Evolutionary conservation across 1,140 invertebrate species (phyloP), one percentile per base, ranked within the genome.

Genomic region (Neelides sp.): DNA sequence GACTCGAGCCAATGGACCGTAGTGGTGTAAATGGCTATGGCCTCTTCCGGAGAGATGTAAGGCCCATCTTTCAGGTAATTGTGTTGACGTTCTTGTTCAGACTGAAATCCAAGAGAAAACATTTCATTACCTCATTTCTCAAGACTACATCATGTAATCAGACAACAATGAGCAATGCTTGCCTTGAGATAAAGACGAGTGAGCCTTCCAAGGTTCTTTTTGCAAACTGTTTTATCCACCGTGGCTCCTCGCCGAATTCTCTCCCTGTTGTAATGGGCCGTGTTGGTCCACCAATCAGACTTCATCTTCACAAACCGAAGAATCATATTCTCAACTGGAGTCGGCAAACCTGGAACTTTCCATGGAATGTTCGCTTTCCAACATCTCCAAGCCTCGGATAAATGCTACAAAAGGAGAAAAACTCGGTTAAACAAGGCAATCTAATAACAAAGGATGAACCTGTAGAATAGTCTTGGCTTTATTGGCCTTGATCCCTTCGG

Each of bases 321-420:
- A 61, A 99, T 99, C 95, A 99, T 99, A 69, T 98, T 99, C 71
- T 99, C 96, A 63, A 99, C 98, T 0, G 96, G 96, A 39, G 90
- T 98, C 0, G 96, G 96, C 7, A 99, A 70, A 3, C 95, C 95
- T 8, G 96, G 96, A 1, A 98, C 90, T 75, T 99, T 99, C 96
- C 96, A 99, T 0, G 96, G 96, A 64, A 98, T 99, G 69, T 99
- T 99, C 0, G 96, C 96, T 66, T 99, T 99, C 96, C 96, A 99
- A 68, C 93, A 98, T 50, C 96, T 71, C 96, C 95, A 99, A 0
- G 96, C 96, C 72, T 99, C 96, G 50, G 90, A 96, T 27, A 99
- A 72, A 78, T 99, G 96, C 54, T 60, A 43, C 4, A 35, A 48
- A 27, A 19, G 19, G 22, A 46, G 10, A 32, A 40, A 37, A 17